Evolutionary conservation across 2,888 invertebrate species (phyloP).

Genomic region (Meliscaeva auricollis): DNA sequence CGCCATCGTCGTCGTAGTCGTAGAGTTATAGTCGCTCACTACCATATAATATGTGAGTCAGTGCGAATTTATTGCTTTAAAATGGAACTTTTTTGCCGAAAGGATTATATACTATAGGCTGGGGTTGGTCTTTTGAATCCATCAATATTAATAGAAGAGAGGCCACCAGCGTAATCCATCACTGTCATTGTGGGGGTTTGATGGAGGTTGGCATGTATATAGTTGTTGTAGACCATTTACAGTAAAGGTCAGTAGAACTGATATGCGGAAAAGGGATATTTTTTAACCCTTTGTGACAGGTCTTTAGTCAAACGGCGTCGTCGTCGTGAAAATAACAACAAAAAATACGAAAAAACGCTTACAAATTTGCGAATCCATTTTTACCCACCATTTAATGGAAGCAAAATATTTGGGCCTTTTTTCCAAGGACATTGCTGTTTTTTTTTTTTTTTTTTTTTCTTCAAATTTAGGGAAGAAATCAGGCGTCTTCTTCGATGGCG

Average conservation of each 20-base stretch:
- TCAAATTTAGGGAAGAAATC: constrained; percentile 45
- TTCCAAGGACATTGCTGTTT: constrained; percentile 11
- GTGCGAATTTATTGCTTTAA: constrained; percentile 59
- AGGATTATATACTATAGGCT: constrained; percentile 38
- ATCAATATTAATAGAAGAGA: constrained; percentile 65
- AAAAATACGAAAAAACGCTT: constrained; percentile 12
- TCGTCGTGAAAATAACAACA: constrained; percentile 19
- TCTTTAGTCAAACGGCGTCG: not conserved
- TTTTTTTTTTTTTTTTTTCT: not conserved
- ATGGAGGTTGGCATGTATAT: constrained; percentile 3
- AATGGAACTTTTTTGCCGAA: constrained; percentile 44
- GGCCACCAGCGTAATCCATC: constrained; percentile 53
- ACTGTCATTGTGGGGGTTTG: constrained; percentile 53
- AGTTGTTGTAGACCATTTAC: constrained; percentile 28
- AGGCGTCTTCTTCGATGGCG: constrained; percentile 41
- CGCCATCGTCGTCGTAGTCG: not conserved
- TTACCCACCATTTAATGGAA: constrained; percentile 38
- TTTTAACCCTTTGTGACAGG: constrained; percentile 51
- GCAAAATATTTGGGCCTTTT: constrained; percentile 8
- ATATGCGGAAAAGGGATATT: constrained; percentile 39
- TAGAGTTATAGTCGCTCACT: not conserved
- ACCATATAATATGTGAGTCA: constrained; percentile 29
- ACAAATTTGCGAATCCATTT: constrained; percentile 26
- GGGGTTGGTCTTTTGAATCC: constrained; percentile 28
- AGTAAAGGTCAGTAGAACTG: constrained; percentile 43